A percentile compares a stretch with the other conserved stretches of the same genome.
These are phyloP conservation scores for Phoxinus phoxinus DNA, from an alignment of 2,113 vertebrate species.

Conservation along the genomic window DNA sequence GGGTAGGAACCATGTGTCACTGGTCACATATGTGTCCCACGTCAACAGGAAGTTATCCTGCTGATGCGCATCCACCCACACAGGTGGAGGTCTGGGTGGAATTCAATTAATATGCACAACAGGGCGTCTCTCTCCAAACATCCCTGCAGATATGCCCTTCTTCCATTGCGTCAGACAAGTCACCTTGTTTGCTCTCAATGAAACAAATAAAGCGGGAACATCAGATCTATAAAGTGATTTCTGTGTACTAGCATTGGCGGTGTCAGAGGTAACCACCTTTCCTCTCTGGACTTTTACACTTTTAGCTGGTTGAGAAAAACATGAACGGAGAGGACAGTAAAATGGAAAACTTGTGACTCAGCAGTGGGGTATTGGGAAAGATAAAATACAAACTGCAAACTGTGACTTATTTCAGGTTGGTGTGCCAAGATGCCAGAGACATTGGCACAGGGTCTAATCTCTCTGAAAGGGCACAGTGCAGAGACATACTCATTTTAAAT, in stretches of 20 bases:
- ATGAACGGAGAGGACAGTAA: constrained; percentile 45
- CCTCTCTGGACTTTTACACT: not conserved
- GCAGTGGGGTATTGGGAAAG: constrained; percentile 20
- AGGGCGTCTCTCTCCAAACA: constrained; percentile 61
- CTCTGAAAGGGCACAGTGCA: constrained; percentile 16
- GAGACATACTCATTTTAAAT: too few species aligned
- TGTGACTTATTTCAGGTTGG: constrained; percentile 22
- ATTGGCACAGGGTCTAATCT: not conserved
- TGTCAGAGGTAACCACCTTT: constrained; percentile 7
- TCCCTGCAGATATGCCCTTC: constrained; percentile 54
- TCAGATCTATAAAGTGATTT: constrained; percentile 18
- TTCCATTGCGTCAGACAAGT: constrained; percentile 49
- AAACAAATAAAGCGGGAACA: not conserved
- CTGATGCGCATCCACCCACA: constrained; percentile 30
- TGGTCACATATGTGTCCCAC: constrained; percentile 28
- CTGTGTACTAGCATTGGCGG: not conserved
- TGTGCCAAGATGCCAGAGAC: constrained; percentile 41
- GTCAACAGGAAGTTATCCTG: constrained; percentile 19
- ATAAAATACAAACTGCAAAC: constrained; percentile 27
- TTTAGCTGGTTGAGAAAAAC: not conserved
- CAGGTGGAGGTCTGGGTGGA: constrained; percentile 60
- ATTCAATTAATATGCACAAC: constrained; percentile 72
- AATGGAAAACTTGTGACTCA: constrained; percentile 44
- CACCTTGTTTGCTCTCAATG: constrained; percentile 48
- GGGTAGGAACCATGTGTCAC: not conserved